Base-by-base conservation (phyloP, 2,888 invertebrate genomes). In the Leucoma salicis region DNA sequence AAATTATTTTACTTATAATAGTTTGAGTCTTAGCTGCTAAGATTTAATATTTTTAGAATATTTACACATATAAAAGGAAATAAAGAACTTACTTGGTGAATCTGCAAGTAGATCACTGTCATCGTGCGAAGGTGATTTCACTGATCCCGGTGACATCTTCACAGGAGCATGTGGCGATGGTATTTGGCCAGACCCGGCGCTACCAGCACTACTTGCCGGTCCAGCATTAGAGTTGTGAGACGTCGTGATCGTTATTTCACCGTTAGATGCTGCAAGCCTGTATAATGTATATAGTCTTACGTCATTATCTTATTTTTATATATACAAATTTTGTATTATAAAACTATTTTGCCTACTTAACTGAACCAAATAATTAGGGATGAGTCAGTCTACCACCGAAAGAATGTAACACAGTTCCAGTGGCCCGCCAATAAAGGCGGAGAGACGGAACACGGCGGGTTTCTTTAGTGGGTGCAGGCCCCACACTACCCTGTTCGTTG, bases 201-300 rank as follows among this genome's bases (percentile, higher is more conserved):
- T 83, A 44, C 85, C 86, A 3, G 83, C 82, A 52, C 85, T 83
- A 74, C 86, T 86, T 15, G 79, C 82, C 50, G 95, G 85, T 0
- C 78, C 78, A 33, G 70, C 82, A 16, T 80, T 82, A 14, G 81
- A 67, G 64, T 91, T 92, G 66, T 94, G 92, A 28, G 95, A 94
- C 62, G 95, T 95, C 49, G 95, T 95, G 69, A 96, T 95, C 44
- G 95, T 95, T 55, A 96, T 92, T 86, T 96, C 96, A 21, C 95
- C 95, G 71, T 96, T 96, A 57, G 93, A 93, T 51, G 94, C 91
- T 51, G 94, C 92, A 62, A 95, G 91, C 90, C 95, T 92, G 82
- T 27, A 42, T 46, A 46, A 49, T 70, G 49, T 48, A 39, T n/a
- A n/a, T n/a, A n/a, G n/a, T n/a, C n/a, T n/a, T n/a, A n/a, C n/a